Conservation (phyloP, 2,797 vertebrate species). For the Benthosema pterotum region DNA sequence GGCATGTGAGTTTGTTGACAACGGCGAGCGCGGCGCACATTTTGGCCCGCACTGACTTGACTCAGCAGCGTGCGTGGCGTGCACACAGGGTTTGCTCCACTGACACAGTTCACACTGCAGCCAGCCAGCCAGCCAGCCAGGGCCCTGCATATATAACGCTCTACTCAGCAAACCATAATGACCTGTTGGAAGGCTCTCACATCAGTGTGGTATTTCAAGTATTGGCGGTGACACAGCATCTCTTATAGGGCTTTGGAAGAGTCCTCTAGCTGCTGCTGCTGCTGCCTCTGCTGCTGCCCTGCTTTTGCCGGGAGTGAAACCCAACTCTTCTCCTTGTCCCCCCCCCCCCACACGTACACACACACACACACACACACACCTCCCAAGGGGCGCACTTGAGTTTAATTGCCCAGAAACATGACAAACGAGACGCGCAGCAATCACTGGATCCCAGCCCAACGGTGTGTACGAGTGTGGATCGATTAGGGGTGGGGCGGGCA, state of each 20-base stretch:
- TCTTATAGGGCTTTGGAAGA: constrained; percentile 19
- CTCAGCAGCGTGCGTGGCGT: constrained; percentile 1
- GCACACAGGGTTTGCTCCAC: constrained; percentile 26
- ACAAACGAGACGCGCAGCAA: constrained; percentile 36
- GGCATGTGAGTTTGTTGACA: constrained; percentile 9
- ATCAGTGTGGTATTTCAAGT: constrained; percentile 44
- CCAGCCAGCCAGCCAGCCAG: too few species aligned
- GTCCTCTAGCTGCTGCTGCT: background rate
- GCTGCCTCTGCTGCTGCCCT: background rate
- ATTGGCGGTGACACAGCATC: constrained; percentile 37
- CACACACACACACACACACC: background rate
- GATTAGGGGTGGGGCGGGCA: constrained; percentile 11
- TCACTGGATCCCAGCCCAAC: constrained; percentile 44
- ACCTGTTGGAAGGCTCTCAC: constrained; percentile 38
- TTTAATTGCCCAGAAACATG: constrained; percentile 34
- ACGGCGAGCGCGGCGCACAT: background rate
- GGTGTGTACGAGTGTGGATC: constrained; percentile 45
- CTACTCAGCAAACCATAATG: constrained; percentile 22
- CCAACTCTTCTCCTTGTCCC: background rate
- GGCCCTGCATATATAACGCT: constrained; percentile 25
- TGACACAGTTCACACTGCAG: constrained; percentile 41
- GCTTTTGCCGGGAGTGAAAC: constrained; percentile 18
- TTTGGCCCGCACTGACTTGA: background rate
- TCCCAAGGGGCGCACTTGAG: constrained; percentile 49
- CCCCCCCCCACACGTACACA: background rate